These are phyloP conservation scores for Fukomys damarensis DNA, from an alignment of 2,113 vertebrate species.

Conservation along the genomic window DNA sequence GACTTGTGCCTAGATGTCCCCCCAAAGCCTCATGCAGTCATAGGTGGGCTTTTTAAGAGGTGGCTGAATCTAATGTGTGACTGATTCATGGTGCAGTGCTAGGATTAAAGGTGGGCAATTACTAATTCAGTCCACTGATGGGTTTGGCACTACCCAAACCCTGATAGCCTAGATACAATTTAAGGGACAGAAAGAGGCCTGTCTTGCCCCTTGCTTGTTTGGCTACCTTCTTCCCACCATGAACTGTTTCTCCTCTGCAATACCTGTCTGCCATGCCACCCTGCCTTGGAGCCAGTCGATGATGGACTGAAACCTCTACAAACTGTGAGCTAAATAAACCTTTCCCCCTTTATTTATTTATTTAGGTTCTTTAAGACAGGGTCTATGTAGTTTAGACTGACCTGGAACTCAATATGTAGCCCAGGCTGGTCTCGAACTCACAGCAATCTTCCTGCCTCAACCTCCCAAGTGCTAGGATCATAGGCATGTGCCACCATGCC, in stretches of 20 bases:
- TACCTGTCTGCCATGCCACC: background rate
- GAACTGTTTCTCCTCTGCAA: background rate
- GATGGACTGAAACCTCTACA: background rate
- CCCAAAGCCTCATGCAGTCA: background rate
- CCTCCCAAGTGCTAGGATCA: no score
- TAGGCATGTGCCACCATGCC: no score
- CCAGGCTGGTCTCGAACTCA: no score
- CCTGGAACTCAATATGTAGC: no score
- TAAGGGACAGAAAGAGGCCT: background rate
- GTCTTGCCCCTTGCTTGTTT: background rate
- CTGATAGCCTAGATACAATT: background rate
- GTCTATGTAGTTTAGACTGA: no score
- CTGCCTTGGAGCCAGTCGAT: background rate
- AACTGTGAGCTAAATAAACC: background rate
- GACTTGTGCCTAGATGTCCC: background rate
- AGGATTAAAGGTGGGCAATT: background rate
- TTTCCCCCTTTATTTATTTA: background rate
- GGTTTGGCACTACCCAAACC: background rate
- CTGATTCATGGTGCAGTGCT: background rate
- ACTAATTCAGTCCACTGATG: background rate
- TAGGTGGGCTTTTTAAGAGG: background rate
- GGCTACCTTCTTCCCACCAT: background rate
- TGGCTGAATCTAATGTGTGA: background rate
- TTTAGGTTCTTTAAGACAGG: no score
- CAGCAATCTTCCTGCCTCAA: no score